These are phyloP conservation scores for Hapalemur alaotrensis DNA, from an alignment of 2,797 vertebrate species.

Conservation along the genomic window DNA sequence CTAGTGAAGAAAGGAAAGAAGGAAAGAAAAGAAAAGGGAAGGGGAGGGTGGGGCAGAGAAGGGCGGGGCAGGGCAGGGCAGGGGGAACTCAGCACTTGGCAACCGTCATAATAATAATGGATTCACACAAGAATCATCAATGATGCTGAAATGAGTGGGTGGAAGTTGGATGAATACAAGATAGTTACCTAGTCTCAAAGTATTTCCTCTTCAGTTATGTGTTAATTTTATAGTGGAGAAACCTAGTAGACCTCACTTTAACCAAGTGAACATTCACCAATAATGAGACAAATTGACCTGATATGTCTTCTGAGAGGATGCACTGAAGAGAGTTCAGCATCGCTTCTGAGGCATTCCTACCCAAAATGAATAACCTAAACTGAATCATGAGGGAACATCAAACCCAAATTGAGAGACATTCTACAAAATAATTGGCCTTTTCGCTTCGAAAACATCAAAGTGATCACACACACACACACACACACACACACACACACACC, in stretches of 20 bases:
- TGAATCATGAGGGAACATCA: background rate
- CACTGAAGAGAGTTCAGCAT: background rate
- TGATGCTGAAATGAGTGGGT: background rate
- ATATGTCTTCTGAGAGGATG: background rate
- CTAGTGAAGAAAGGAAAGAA: no score
- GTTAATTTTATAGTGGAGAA: background rate
- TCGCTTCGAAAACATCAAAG: background rate
- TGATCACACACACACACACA: background rate
- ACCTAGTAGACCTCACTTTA: background rate
- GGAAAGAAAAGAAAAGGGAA: no score
- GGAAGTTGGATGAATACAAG: background rate
- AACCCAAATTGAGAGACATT: background rate
- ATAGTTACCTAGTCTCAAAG: background rate
- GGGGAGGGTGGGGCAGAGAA: no score
- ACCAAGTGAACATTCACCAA: background rate
- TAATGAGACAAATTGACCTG: background rate
- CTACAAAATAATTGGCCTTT: background rate
- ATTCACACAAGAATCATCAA: background rate
- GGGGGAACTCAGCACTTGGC: background rate
- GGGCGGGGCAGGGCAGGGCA: no score
- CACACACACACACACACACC: background rate
- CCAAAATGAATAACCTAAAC: background rate
- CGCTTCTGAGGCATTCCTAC: background rate
- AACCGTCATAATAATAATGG: background rate
- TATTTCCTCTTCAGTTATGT: background rate